These are phyloP conservation scores for Drosophila sp. DNA, from an alignment of 1,140 invertebrate species.

Conservation along the genomic window DNA sequence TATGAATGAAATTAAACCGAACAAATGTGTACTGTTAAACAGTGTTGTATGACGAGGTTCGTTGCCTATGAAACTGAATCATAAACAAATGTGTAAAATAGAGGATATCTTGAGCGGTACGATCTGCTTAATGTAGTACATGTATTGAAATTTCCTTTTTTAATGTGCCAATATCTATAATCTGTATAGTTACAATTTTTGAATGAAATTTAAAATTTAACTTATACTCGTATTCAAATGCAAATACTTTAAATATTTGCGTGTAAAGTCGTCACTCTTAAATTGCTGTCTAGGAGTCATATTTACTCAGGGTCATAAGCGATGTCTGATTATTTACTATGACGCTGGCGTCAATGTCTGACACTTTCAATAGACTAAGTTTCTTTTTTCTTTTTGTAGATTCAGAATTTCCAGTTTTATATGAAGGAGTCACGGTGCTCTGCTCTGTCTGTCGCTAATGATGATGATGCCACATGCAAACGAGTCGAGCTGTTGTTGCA, in stretches of 20 bases:
- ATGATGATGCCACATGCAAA: not conserved
- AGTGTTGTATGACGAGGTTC: not conserved
- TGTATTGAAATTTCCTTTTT: too few species aligned
- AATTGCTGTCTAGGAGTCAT: too few species aligned
- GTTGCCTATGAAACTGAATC: not conserved
- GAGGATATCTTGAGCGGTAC: not conserved
- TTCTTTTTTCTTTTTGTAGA: too few species aligned
- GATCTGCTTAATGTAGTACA: not conserved
- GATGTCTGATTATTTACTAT: not conserved
- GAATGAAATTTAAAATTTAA: too few species aligned
- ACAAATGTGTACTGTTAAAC: slow-evolving; percentile 7
- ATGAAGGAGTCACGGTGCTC: not conserved
- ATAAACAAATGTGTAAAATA: not conserved
- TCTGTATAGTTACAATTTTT: too few species aligned
- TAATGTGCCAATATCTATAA: too few species aligned
- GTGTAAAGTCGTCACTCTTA: too few species aligned
- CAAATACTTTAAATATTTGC: too few species aligned
- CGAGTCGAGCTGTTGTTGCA: not conserved
- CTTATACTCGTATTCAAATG: too few species aligned
- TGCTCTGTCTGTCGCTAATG: not conserved
- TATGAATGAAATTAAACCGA: slow-evolving; percentile 58
- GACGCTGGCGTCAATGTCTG: not conserved
- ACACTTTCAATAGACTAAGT: not conserved
- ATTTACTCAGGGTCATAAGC: too few species aligned
- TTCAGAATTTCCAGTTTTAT: not conserved